Evolutionary conservation across 2,888 invertebrate genomes (phyloP), one percentile per base, ranked within the genome.

Genomic region (Anoplius nigerrimus): DNA sequence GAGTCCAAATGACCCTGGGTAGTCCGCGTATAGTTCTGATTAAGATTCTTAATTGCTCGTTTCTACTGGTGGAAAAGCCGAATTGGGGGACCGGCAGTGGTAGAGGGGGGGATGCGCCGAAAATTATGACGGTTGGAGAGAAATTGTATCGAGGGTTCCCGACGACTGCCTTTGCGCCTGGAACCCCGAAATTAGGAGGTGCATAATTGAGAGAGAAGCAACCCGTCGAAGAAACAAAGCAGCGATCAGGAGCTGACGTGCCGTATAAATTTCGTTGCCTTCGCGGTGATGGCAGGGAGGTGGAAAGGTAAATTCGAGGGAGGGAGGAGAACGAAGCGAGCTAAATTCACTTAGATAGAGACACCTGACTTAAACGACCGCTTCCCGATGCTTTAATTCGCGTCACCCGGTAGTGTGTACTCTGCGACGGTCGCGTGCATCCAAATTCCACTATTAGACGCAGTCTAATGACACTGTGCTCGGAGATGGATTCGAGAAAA

Each of bases 21-120:
- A 48, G 34, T 61, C 72, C 63, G 57, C 66, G 71, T 48, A 54
- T 66, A 63, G 61, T 57, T 62, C 62, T 59, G 62, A 71, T 72
- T 78, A 74, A 69, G 72, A 71, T 43, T 62, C 65, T 64, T 68
- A 72, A 72, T 72, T 68, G 64, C 65, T 65, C 65, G 62, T 69
- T 69, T 55, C 69, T 54, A 53, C 11, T n/a, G 16, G 8, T 15
- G 55, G 55, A 54, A 67, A 58, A 55, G 53, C 27, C 15, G 61
- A 43, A n/a, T 24, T 55, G 62, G 61, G 67, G 67, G 60, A 24
- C 45, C n/a, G n/a, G n/a, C n/a, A n/a, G n/a, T n/a, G n/a, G n/a
- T n/a, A 34, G 24, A 24, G 34, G 8, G 4, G 34, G 34, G n/a
- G n/a, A n/a, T n/a, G n/a, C n/a, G n/a, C n/a, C n/a, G n/a, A 46